Evolutionary conservation across 1,140 invertebrate genomes (phyloP).

Genomic region (Cherax destructor): DNA sequence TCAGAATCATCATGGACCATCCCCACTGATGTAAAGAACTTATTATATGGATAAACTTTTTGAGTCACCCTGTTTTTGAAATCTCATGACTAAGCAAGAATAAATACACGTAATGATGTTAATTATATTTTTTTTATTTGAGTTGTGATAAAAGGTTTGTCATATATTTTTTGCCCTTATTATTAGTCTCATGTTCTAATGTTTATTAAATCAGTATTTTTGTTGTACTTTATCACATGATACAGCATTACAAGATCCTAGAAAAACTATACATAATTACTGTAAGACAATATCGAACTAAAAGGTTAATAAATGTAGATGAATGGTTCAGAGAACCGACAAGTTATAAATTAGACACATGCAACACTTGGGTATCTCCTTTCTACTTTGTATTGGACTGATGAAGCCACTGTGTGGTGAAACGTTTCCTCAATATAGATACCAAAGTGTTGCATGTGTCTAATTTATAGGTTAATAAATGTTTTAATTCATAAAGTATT

Average conservation of each 20-base stretch:
- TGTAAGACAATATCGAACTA: too few relatives aligned
- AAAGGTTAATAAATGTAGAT: too few relatives aligned
- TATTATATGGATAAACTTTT: not conserved
- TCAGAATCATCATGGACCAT: slow-evolving; percentile 26
- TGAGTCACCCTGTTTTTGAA: not conserved
- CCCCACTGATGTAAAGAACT: slow-evolving; percentile 7
- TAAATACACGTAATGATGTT: not conserved
- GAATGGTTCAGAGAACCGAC: too few relatives aligned
- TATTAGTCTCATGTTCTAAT: not conserved
- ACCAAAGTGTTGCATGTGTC: too few relatives aligned
- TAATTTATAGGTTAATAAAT: too few relatives aligned
- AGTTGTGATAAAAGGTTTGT: not conserved
- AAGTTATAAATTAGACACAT: too few relatives aligned
- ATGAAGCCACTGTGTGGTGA: too few relatives aligned
- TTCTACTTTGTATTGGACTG: too few relatives aligned
- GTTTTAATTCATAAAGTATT: too few relatives aligned
- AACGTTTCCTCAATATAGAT: too few relatives aligned
- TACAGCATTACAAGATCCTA: not conserved
- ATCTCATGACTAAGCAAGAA: not conserved
- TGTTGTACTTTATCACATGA: not conserved
- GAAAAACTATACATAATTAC: not conserved
- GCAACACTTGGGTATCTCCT: too few relatives aligned
- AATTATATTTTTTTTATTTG: not conserved
- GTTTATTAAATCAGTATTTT: not conserved
- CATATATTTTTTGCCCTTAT: not conserved